Percentiles rank a stretch among this genome's conserved stretches.
phyloP scores from a whole-genome alignment of 2,113 vertebrate species.

The Orientallactaga bullata region DNA sequence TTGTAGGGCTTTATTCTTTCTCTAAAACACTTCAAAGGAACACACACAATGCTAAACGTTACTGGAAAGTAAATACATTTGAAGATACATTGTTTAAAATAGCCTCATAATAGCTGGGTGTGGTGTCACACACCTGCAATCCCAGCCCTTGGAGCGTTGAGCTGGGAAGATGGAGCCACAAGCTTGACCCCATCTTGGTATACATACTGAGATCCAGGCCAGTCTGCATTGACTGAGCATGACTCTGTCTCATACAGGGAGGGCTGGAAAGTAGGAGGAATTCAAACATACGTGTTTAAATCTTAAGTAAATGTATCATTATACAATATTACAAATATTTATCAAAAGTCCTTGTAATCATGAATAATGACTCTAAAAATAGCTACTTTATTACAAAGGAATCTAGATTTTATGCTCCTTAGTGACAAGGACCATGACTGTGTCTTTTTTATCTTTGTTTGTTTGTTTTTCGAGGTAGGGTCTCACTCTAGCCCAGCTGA shows the following conservation, averaged over 20 bases:
- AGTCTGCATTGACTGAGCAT: background rate
- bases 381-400: background rate
- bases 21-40: constrained; percentile 60
- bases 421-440: background rate
- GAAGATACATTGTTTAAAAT: constrained; percentile 51
- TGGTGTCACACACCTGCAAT: no score
- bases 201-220: background rate
- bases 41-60: constrained; percentile 27
- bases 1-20: constrained; percentile 45
- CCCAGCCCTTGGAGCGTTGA: background rate
- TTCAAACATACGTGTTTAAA: constrained; percentile 17
- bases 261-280: constrained; percentile 13
- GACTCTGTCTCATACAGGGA: background rate
- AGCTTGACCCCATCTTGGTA: background rate
- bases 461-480: no score
- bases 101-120: background rate
- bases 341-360: constrained; percentile 4
- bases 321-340: background rate
- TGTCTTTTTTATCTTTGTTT: background rate
- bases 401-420: background rate
- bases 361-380: constrained; percentile 41
- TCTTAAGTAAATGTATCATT: constrained; percentile 36
- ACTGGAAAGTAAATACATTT: constrained; percentile 34
- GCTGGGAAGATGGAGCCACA: background rate
- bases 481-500: no score